Conservation (phyloP, 2,113 vertebrate species). For the Protobothrops flavoviridis region DNA sequence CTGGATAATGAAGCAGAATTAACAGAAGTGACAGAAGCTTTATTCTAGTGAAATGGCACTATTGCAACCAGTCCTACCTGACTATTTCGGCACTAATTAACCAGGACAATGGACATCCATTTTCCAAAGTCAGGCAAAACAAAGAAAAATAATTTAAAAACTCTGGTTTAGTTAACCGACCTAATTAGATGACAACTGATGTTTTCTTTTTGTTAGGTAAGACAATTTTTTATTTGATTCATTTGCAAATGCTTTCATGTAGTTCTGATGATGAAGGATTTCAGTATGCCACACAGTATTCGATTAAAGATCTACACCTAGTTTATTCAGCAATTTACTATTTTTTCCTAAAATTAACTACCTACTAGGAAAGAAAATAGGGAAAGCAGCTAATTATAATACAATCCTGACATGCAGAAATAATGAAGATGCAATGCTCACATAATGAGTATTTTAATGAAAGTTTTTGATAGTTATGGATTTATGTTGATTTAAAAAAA, state of each 20-base stretch:
- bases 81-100: constrained; percentile 59
- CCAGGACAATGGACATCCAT: constrained; percentile 54
- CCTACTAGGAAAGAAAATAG: constrained; percentile 29
- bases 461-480: not conserved
- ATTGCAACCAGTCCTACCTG: not conserved
- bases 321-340: constrained; percentile 51
- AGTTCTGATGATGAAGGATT: constrained; percentile 45
- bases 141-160: constrained; percentile 68
- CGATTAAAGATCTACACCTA: constrained; percentile 58
- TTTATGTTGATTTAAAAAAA: not conserved
- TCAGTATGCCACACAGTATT: constrained; percentile 41
- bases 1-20: not conserved
- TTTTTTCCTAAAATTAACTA: constrained; percentile 30
- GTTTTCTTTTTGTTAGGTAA: constrained; percentile 56
- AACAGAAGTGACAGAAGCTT: not conserved
- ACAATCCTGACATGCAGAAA: constrained; percentile 47
- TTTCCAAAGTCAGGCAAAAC: constrained; percentile 57
- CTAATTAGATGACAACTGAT: constrained; percentile 47
- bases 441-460: constrained; percentile 35
- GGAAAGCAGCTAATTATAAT: constrained; percentile 5
- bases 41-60: not conserved
- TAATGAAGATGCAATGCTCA: constrained; percentile 49
- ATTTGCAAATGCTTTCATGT: constrained; percentile 44
- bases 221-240: constrained; percentile 58
- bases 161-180: constrained; percentile 13